Evolutionary conservation across 2,797 vertebrate genomes (phyloP).

Genomic region (Sphaeramia orbicularis): DNA sequence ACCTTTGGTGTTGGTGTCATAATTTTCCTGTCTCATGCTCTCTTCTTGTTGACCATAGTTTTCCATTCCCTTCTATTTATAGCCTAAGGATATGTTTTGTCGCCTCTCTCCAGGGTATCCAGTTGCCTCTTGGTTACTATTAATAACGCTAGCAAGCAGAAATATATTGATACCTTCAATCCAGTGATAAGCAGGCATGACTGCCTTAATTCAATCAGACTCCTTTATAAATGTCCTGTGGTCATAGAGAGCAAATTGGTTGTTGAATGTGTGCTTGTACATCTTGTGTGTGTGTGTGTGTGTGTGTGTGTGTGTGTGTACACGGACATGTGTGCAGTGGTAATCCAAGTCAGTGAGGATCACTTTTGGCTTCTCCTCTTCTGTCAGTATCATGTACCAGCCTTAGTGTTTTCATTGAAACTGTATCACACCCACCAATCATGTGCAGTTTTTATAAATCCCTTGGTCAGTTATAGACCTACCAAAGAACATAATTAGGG

Average conservation of each 20-base stretch:
- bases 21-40: slow-evolving; percentile 43
- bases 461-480: slow-evolving; percentile 32
- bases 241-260: slow-evolving; percentile 24
- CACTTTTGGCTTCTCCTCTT: slow-evolving; percentile 54
- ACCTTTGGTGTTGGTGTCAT: slow-evolving; percentile 45
- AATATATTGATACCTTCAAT: slow-evolving; percentile 76
- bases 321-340: too few species aligned
- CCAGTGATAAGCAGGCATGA: slow-evolving; percentile 71
- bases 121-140: slow-evolving; percentile 80
- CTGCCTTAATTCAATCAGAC: slow-evolving; percentile 80
- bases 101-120: slow-evolving; percentile 77
- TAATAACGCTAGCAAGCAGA: slow-evolving; percentile 73
- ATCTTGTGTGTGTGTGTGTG: slow-evolving; percentile 12
- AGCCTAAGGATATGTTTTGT: slow-evolving; percentile 73
- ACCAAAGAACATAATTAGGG: slow-evolving; percentile 4
- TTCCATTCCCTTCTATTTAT: slow-evolving; percentile 78
- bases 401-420: slow-evolving; percentile 79
- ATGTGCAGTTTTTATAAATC: slow-evolving; percentile 68
- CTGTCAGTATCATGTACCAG: slow-evolving; percentile 64
- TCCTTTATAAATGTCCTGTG: slow-evolving; percentile 52
- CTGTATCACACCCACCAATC: slow-evolving; percentile 58
- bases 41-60: slow-evolving; percentile 52
- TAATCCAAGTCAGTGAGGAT: slow-evolving; percentile 53
- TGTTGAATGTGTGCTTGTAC: slow-evolving; percentile 11
- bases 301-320: slow-evolving; percentile 6